Evolutionary conservation across 2,113 vertebrate genomes (phyloP).

Genomic region (Spheniscus mendiculus): DNA sequence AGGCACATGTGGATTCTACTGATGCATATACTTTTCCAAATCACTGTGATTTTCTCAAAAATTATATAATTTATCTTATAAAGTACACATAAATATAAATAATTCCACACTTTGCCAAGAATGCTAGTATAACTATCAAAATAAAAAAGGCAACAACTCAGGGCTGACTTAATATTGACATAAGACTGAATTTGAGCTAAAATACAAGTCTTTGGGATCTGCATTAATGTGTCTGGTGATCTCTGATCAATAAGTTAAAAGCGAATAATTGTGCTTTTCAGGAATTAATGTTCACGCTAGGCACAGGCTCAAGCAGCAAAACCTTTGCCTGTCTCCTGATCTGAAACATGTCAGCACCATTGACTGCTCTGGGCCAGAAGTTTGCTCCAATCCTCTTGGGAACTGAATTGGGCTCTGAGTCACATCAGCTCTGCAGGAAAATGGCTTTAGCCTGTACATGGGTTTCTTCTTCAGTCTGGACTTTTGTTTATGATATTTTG

Average conservation of each 20-base stretch:
- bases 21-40: neutral
- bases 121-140: neutral
- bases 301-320: neutral
- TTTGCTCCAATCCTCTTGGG: neutral
- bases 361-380: rapidly evolving
- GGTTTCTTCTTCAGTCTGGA: neutral
- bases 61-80: neutral
- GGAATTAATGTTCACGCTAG: neutral
- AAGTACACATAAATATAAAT: neutral
- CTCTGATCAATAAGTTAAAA: neutral
- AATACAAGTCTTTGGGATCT: neutral
- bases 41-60: neutral
- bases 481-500: neutral
- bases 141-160: neutral
- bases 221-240: neutral
- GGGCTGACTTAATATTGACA: neutral
- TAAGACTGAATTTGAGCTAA: neutral
- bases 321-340: neutral
- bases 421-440: neutral
- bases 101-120: neutral
- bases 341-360: rapidly evolving
- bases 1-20: neutral
- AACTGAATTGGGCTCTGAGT: neutral
- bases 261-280: neutral
- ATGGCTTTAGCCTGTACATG: neutral